Evolutionary conservation across 2,888 invertebrate species (phyloP), one percentile per base, ranked within the genome.

Genomic region (Luffia ferchaultella): DNA sequence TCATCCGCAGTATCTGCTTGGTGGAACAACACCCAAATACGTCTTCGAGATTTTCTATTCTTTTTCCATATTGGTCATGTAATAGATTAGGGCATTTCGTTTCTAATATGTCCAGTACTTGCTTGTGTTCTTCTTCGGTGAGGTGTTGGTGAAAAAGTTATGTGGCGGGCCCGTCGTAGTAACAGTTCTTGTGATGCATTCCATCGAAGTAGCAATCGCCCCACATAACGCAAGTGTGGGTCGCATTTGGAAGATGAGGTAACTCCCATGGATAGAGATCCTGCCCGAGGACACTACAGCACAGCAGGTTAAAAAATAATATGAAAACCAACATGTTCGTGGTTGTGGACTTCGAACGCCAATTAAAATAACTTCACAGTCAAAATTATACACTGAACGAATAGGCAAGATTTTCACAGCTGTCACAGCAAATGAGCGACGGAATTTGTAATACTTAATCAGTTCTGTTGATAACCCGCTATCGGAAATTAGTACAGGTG

Each of bases 21-120:
- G 58, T 56, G 59, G 87, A 76, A 64, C 93, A 93, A 62, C 93
- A 93, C 0, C 89, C 74, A 1, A 62, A 20, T 5, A 87, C 76
- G 19, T 82, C 66, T 16, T 67, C 73, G 16, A 19, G 9, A n/a
- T n/a, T n/a, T 60, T 63, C 54, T 30, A 63, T 62, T 43, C 59
- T 59, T 9, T 67, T 65, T 20, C 77, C 76, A 30, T 70, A 62
- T 45, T 73, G 82, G 59, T 82, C 64, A 52, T 68, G 82, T 69
- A 59, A 57, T 0, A 90, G 67, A 45, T 77, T 72, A 0, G 93
- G 91, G 62, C 95, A 95, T 58, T 88, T 80, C 0, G 65, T 61
- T 47, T 72, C 69, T 2, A 93, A 68, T 1, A 84, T 61, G 1
- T 59, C 51, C 1, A 68, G 44, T 1, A 68, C 64, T 40, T 70